phyloP scores from a whole-genome alignment of 2,113 vertebrate genomes.

The Microtus pennsylvanicus region DNA sequence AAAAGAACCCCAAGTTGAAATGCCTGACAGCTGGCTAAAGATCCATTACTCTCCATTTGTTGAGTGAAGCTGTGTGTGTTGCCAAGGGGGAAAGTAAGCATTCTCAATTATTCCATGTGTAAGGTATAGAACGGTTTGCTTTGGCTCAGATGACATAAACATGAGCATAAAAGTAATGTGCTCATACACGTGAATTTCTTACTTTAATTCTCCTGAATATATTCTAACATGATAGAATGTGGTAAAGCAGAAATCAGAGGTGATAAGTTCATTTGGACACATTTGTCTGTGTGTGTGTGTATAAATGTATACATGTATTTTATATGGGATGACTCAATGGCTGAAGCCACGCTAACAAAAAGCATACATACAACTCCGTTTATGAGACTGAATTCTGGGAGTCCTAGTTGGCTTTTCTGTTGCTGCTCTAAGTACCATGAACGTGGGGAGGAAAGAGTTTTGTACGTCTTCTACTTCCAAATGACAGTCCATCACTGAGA shows the following conservation, averaged over 20 bases:
- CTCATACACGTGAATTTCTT: not conserved
- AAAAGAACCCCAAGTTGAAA: slow-evolving; percentile 43
- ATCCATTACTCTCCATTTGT: not conserved
- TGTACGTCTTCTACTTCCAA: not conserved
- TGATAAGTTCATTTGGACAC: slow-evolving; percentile 5
- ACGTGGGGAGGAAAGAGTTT: not conserved
- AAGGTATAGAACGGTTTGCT: not conserved
- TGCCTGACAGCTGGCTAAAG: slow-evolving; percentile 31
- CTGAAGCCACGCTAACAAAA: not conserved
- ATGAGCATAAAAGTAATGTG: not conserved
- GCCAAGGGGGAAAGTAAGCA: not conserved
- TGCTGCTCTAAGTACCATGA: not conserved
- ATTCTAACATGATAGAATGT: not conserved
- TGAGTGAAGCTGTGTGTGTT: not conserved
- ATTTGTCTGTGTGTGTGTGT: not conserved
- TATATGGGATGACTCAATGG: not conserved
- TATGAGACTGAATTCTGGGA: not conserved
- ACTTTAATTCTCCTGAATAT: not conserved
- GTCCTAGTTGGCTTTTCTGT: not conserved
- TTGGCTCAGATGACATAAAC: not conserved
- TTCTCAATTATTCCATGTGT: not conserved
- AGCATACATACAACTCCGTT: not conserved
- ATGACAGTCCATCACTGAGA: not conserved
- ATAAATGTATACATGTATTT: not conserved
- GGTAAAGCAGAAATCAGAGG: not conserved